Evolutionary conservation across 2,113 vertebrate genomes (phyloP), one percentile per base, ranked within the genome.

Genomic region (Elachura formosa): DNA sequence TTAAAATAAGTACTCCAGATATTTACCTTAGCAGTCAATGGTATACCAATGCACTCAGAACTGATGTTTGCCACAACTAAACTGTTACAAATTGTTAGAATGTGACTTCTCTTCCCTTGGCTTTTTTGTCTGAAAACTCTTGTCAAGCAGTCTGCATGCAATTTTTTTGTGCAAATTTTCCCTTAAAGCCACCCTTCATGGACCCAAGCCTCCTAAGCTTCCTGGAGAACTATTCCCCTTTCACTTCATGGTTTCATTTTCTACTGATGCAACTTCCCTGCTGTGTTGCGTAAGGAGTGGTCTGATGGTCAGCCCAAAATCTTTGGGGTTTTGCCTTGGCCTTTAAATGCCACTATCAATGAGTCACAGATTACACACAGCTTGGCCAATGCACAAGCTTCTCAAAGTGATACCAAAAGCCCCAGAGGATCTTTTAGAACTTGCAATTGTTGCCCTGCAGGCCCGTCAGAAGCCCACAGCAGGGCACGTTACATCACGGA

Each of bases 401-500:
- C 86, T 86, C 58, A 46, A 16, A 69, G 49, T n/a, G 62, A 34
- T 55, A 64, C 48, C 5, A 6, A 51, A 83, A 43, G 18, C 46
- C 67, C 56, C 38, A 45, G 36, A 71, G 28, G 45, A 74, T 34
- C 23, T 67, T 61, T 74, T 41, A 14, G 62, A 67, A 31, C 22
- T 84, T 79, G 45, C 24, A 22, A 16, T 49, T 76, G 62, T 72
- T 34, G 51, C 26, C 7, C 67, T 38, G 18, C 25, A 43, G 56
- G 22, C 66, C 75, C 64, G 61, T 64, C 69, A 80, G 43, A 71
- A 82, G 34, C 49, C 34, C 0, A 0, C 10, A 7, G 68, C 36
- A 11, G 16, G 71, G 69, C 7, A 11, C 4, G 2, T 15, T 3
- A 4, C 19, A 15, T 38, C 16, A 49, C 0, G 1, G 80, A 16